Base-by-base conservation (phyloP, 1,140 invertebrate genomes). In the Asbolus verrucosus region DNA sequence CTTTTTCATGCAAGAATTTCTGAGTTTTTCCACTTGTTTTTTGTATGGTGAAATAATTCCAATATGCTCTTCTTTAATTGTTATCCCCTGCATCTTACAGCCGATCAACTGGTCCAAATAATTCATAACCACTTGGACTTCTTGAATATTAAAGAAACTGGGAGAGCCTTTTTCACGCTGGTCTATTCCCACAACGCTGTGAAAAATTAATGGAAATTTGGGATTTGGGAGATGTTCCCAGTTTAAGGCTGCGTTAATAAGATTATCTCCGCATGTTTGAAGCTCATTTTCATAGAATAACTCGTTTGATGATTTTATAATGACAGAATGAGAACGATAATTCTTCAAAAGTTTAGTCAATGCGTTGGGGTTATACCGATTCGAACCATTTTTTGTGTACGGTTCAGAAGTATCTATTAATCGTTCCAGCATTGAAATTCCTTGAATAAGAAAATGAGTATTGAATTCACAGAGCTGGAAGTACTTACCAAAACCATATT, bases 11-110 rank as follows among this genome's bases (percentile, higher is more conserved):
- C 94, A 84, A 21, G 92, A 75, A 3, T 86, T 75, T 54, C 86
- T 82, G 18, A 95, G 87, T 80, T 93, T 91, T 73, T 87, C 84
- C 2, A 93, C 93, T 86, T 98, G 96, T 80, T 94, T 93, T 69
- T 89, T 82, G 81, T 98, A 98, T 0, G 96, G 95, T 5, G 95
- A 92, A 41, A 98, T 93, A 60, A 98, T 90, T 2, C 95, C 96
- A 79, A 98, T 92, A 76, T 96, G 89, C 61, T 89, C 82, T 65
- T 87, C 80, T 0, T 69, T 77, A 6, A 96, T 74, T 24, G 87
- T 84, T 38, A 81, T 81, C 30, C 88, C 86, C 76, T 88, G 91
- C 0, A 94, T 77, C 50, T 54, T 46, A 14, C 84, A 83, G 33
- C 87, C 82, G 6, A 88, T 80, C 72, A 86, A 84, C 16, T 86